A percentile compares a stretch with the other conserved stretches of the same genome.
Evolutionary conservation across 2,888 invertebrate species (phyloP).

Genomic region (Meganola albula): DNA sequence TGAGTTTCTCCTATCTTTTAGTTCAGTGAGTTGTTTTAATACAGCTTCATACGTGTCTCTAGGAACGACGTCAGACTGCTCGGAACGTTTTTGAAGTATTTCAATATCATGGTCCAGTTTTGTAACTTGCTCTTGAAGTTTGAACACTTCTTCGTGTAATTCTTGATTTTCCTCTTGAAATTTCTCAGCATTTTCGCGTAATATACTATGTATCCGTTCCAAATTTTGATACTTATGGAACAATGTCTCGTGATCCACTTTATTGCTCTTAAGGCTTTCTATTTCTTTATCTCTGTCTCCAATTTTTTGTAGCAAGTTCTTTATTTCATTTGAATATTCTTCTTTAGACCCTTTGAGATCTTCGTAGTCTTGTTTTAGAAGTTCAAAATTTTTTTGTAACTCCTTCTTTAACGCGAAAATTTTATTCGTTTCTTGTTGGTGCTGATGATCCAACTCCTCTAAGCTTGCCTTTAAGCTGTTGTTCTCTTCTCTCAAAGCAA

Average conservation of each 20-base stretch:
- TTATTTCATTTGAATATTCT: conserved; percentile 62
- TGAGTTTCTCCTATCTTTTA: conserved; percentile 49
- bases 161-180: conserved; percentile 75
- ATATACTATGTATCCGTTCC: conserved; percentile 59
- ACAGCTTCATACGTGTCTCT: conserved; percentile 56
- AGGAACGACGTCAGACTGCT: conserved; percentile 48
- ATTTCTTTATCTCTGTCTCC: conserved; percentile 65
- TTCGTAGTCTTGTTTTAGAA: conserved; percentile 65
- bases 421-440: conserved; percentile 82
- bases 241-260: conserved; percentile 58
- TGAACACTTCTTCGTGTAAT: conserved; percentile 71
- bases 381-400: conserved; percentile 70
- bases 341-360: conserved; percentile 65
- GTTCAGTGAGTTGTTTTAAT: conserved; percentile 49
- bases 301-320: conserved; percentile 57
- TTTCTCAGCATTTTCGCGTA: conserved; percentile 69
- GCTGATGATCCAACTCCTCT: conserved; percentile 85
- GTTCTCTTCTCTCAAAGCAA: conserved; percentile 76
- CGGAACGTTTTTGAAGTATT: conserved; percentile 44
- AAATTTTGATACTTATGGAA: conserved; percentile 69
- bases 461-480: conserved; percentile 76
- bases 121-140: conserved; percentile 66
- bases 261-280: conserved; percentile 35
- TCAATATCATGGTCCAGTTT: conserved; percentile 68
- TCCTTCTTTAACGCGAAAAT: conserved; percentile 74